Evolutionary conservation across 1,140 invertebrate species (phyloP).

Genomic region (Leptestheria dahalacensis): DNA sequence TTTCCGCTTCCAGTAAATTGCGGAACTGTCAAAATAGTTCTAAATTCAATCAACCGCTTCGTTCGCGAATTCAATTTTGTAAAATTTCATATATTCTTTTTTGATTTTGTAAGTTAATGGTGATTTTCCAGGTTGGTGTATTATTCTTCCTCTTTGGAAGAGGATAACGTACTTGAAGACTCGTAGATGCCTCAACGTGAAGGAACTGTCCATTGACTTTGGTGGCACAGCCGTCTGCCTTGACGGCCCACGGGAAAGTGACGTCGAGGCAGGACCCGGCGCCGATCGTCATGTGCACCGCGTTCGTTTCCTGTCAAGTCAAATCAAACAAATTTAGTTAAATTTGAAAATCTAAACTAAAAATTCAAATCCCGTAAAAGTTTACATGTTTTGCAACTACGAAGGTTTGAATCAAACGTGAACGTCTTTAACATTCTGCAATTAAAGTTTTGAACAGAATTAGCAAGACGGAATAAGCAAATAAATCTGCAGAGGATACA

Average conservation of each 20-base stretch:
- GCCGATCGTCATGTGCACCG: conserved; percentile 83
- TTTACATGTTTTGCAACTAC: too few species aligned
- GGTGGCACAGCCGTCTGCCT: conserved; percentile 68
- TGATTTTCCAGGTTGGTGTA: neutral
- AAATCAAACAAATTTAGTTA: neutral
- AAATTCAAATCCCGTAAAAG: neutral
- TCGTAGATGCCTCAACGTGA: conserved; percentile 85
- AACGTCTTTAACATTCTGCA: too few species aligned
- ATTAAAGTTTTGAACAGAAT: too few species aligned
- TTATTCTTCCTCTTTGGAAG: too few species aligned
- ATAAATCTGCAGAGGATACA: too few species aligned
- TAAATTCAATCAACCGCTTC: neutral
- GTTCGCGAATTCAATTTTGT: neutral
- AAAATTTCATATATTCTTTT: neutral
- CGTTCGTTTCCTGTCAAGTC: conserved; percentile 65
- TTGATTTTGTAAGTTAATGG: neutral
- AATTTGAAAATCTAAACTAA: neutral
- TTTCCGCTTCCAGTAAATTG: conserved; percentile 82
- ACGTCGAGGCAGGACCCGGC: conserved; percentile 87
- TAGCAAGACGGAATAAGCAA: too few species aligned
- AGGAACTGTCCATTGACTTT: conserved; percentile 84
- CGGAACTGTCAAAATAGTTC: conserved; percentile 43
- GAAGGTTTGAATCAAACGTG: too few species aligned
- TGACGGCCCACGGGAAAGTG: conserved; percentile 83
- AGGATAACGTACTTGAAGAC: conserved; percentile 51